Percentiles rank a stretch among this genome's conserved stretches.
These are phyloP conservation scores for Drosophila baimaii DNA, from an alignment of 1,140 invertebrate species.

Conservation along the genomic window DNA sequence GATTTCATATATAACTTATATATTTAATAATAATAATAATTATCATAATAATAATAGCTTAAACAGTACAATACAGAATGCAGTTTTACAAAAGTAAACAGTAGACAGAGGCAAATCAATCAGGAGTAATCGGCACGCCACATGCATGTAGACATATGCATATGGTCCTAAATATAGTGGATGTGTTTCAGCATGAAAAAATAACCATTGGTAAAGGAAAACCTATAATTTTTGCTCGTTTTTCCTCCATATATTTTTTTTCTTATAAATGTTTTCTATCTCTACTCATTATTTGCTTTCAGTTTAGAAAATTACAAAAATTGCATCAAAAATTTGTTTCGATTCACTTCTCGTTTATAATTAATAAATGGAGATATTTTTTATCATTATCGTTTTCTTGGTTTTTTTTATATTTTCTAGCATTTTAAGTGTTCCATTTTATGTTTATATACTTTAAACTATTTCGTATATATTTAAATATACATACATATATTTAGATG, in stretches of 20 bases:
- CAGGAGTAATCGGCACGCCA: constrained; percentile 28
- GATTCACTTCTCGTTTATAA: constrained; percentile 37
- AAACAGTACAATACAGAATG: constrained; percentile 77
- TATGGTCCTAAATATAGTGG: constrained; percentile 39
- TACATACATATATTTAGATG: constrained; percentile 47
- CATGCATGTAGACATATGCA: constrained; percentile 6
- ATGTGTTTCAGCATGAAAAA: constrained; percentile 51
- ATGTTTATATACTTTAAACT: constrained; percentile 26
- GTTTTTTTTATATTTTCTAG: constrained; percentile 19
- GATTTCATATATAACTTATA: constrained; percentile 76
- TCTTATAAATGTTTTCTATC: constrained; percentile 29
- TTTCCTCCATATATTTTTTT: constrained; percentile 9
- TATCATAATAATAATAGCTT: constrained; percentile 75
- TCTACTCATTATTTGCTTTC: constrained; percentile 31
- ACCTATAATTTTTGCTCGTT: constrained; percentile 10
- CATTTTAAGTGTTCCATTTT: constrained; percentile 29
- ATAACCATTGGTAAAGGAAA: constrained; percentile 35
- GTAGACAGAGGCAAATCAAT: constrained; percentile 42
- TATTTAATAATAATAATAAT: constrained; percentile 73
- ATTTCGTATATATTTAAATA: constrained; percentile 41
- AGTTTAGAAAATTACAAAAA: constrained; percentile 60
- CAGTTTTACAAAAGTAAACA: constrained; percentile 53
- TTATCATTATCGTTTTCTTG: constrained; percentile 16
- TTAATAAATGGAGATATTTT: constrained; percentile 45
- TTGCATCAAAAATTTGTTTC: constrained; percentile 48